Evolutionary conservation across 2,888 invertebrate species (phyloP).

Genomic region (Drymonia ruficornis): DNA sequence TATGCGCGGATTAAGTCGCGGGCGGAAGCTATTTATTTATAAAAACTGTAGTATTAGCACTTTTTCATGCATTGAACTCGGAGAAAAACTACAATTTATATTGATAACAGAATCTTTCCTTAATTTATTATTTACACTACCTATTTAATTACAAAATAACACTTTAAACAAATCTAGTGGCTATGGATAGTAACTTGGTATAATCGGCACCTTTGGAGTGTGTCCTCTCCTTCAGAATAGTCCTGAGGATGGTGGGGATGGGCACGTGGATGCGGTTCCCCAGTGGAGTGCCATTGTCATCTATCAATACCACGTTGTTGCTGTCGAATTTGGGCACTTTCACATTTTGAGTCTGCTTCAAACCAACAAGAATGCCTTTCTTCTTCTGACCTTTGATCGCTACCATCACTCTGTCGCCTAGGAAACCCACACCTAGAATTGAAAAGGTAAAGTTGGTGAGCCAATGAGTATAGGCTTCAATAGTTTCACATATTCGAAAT

Average conservation of each 20-base stretch:
- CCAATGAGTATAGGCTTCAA: too few species aligned
- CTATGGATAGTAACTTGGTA: slow-evolving; percentile 95
- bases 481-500: too few species aligned
- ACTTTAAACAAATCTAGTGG: slow-evolving; percentile 92
- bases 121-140: slow-evolving; percentile 48
- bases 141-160: slow-evolving; percentile 22
- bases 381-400: slow-evolving; percentile 98
- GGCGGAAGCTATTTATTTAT: too few species aligned
- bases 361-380: slow-evolving; percentile 92
- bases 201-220: slow-evolving; percentile 94
- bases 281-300: slow-evolving; percentile 96
- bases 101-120: slow-evolving; percentile 3
- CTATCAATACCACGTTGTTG: slow-evolving; percentile 98
- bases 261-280: slow-evolving; percentile 98
- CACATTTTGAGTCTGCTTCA: slow-evolving; percentile 91
- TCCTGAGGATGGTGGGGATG: slow-evolving; percentile 94
- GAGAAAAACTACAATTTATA: too few species aligned
- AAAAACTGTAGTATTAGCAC: too few species aligned
- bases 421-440: slow-evolving; percentile 75
- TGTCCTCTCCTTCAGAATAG: slow-evolving; percentile 92
- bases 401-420: slow-evolving; percentile 95
- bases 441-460: neutral
- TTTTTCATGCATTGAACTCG: too few species aligned
- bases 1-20: too few species aligned
- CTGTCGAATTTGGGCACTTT: slow-evolving; percentile 96